These are phyloP conservation scores for Brachionus koreanus DNA, from an alignment of 1,140 invertebrate genomes.

Conservation along the genomic window DNA sequence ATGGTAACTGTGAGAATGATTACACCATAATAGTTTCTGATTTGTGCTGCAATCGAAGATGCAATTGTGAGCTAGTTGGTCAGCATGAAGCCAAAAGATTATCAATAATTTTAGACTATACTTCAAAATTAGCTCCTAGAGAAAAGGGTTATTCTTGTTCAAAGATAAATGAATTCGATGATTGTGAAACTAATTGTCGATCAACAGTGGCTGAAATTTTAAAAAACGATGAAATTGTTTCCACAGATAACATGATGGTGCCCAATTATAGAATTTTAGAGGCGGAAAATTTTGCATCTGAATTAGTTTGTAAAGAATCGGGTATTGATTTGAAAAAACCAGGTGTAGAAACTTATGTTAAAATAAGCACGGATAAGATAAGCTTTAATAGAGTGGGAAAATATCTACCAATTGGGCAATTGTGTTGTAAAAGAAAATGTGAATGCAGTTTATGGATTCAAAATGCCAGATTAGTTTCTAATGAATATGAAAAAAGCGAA, in stretches of 20 bases:
- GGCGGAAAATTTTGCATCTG: not conserved
- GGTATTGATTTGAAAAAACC: not conserved
- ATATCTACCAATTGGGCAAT: not conserved
- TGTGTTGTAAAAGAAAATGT: slow-evolving; percentile 38
- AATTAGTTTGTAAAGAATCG: not conserved
- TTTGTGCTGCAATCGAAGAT: not conserved
- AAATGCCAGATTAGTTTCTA: not conserved
- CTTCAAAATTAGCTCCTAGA: not conserved
- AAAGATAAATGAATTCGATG: not conserved
- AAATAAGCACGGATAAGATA: not conserved
- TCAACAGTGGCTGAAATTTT: not conserved
- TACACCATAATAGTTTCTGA: not conserved
- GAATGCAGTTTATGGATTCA: not conserved
- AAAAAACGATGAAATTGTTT: not conserved
- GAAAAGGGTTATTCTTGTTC: not conserved
- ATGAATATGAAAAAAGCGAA: slow-evolving; percentile 3
- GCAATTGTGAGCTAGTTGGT: not conserved
- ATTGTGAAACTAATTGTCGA: not conserved
- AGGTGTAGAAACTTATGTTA: not conserved
- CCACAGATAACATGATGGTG: not conserved
- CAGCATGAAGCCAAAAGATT: not conserved
- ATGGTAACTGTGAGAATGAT: not conserved
- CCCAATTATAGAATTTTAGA: slow-evolving; percentile 5
- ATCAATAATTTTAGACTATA: not conserved
- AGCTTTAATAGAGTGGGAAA: not conserved